A percentile compares a stretch with the other conserved stretches of the same genome.
Evolutionary conservation across 35 echinoderm and acorn worm species (phyloP).

Genomic region (Heliocidaris tuberculata): DNA sequence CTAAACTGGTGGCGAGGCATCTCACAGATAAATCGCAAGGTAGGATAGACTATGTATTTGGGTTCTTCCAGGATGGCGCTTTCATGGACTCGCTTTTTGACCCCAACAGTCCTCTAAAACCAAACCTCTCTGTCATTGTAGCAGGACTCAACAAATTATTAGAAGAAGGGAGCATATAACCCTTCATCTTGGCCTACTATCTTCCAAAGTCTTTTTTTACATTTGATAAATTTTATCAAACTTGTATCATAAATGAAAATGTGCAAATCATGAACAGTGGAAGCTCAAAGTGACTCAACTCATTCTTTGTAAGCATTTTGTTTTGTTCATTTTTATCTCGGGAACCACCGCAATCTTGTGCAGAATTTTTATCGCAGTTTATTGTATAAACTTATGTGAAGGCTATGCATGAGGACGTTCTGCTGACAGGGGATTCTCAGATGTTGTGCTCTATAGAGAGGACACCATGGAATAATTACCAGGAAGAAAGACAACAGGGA

Average conservation of each 20-base stretch:
- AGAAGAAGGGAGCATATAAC: conserved; percentile 68
- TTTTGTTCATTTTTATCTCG: not conserved
- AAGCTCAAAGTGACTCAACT: conserved; percentile 16
- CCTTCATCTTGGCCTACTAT: not conserved
- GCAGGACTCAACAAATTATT: conserved; percentile 84
- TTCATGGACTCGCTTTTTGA: conserved; percentile 95
- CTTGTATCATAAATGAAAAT: conserved; percentile 13
- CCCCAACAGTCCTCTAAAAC: conserved; percentile 72
- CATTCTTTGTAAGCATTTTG: not conserved
- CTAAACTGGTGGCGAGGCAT: conserved; percentile 64
- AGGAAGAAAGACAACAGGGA: too few species aligned
- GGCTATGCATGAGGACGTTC: not conserved
- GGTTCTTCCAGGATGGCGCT: conserved; percentile 79
- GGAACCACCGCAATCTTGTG: not conserved
- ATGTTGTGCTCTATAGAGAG: not conserved
- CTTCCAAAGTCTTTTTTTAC: conserved; percentile 38
- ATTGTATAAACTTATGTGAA: not conserved
- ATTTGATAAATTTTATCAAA: conserved; percentile 12
- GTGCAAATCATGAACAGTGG: not conserved
- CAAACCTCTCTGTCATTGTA: conserved; percentile 71
- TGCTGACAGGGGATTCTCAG: not conserved
- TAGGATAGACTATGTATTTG: conserved; percentile 78
- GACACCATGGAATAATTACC: not conserved
- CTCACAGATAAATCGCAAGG: conserved; percentile 84
- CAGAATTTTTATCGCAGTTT: not conserved